These are phyloP conservation scores for Silurus asotus DNA, from an alignment of 2,113 vertebrate species.

Conservation along the genomic window DNA sequence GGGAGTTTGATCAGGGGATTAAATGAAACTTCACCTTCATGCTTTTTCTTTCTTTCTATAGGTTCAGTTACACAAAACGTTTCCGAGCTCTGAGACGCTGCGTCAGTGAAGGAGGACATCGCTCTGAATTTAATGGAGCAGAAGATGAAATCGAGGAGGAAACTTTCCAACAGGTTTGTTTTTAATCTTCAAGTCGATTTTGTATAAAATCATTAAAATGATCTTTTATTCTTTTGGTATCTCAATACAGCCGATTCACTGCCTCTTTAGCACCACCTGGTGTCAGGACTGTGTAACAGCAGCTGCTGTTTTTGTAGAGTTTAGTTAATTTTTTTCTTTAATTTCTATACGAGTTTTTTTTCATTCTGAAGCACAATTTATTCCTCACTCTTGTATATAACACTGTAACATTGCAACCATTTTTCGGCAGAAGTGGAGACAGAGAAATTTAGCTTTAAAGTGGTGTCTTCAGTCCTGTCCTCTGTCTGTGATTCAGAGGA, in stretches of 20 bases:
- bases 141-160: conserved; percentile 33
- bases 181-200: not conserved
- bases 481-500: not conserved
- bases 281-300: not conserved
- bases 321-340: not conserved
- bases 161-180: conserved; percentile 47
- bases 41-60: conserved; percentile 48
- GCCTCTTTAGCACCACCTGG: not conserved
- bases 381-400: not conserved
- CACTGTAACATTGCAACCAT: not conserved
- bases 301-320: not conserved
- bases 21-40: not conserved
- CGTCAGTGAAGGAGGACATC: conserved; percentile 59
- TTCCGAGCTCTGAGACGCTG: conserved; percentile 75
- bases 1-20: conserved; percentile 19
- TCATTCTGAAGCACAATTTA: too few species aligned
- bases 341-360: not conserved
- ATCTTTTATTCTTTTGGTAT: not conserved
- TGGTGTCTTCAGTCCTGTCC: not conserved
- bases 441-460: not conserved
- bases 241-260: not conserved
- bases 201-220: not conserved
- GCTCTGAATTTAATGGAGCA: conserved; percentile 38
- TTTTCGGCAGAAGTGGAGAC: not conserved
- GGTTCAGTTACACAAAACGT: conserved; percentile 83